A percentile compares a stretch with the other conserved stretches of the same genome.
Conservation (phyloP, 2,888 invertebrate species). For the Cylloceria caligata region DNA sequence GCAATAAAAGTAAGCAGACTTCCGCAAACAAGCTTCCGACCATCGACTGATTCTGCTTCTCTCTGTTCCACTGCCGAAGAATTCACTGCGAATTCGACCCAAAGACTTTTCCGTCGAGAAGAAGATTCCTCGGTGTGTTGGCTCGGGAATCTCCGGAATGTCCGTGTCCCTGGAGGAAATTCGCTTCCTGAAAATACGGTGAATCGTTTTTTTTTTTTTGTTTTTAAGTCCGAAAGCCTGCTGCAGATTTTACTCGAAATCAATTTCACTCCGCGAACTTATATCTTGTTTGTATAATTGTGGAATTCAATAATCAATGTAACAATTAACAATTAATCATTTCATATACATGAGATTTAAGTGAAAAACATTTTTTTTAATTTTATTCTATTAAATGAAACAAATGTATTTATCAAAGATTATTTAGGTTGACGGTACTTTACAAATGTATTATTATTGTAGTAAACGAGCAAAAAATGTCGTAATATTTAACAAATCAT, state of each 20-base stretch:
- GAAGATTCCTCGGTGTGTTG: conserved; percentile 20
- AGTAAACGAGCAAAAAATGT: no score
- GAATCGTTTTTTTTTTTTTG: conserved; percentile 14
- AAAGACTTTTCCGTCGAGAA: conserved; percentile 18
- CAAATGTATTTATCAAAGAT: no score
- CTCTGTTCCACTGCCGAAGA: conserved; percentile 43
- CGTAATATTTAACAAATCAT: no score
- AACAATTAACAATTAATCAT: no score
- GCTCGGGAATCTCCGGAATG: conserved; percentile 7
- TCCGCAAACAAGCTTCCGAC: conserved; percentile 70
- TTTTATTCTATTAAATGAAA: no score
- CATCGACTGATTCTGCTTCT: conserved; percentile 51
- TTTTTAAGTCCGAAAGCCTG: not conserved
- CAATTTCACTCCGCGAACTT: not conserved
- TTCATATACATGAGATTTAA: no score
- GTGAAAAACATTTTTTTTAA: no score
- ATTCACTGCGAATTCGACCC: conserved; percentile 64
- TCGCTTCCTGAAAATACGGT: conserved; percentile 26
- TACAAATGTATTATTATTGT: no score
- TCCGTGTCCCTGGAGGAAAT: conserved; percentile 12
- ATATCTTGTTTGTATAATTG: not conserved
- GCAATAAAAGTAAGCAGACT: conserved; percentile 72
- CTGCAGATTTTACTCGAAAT: not conserved
- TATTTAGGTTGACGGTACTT: no score
- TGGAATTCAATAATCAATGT: no score